Evolutionary conservation across 2,797 vertebrate genomes (phyloP), one percentile per base, ranked within the genome.

Genomic region (Knipowitschia caucasica): DNA sequence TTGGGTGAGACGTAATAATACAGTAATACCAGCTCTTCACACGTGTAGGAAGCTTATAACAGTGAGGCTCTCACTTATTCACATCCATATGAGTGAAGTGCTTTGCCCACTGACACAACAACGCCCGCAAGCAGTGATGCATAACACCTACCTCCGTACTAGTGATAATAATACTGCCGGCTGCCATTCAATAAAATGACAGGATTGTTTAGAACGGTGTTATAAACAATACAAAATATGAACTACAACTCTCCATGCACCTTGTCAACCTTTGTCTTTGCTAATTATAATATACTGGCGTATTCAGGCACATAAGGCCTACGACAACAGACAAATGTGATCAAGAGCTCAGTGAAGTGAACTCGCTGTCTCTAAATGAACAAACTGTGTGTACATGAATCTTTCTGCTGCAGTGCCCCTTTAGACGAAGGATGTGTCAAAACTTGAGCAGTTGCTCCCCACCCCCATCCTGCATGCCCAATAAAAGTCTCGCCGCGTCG

Each of bases 391-490:
- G 4, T 4, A 45, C 51, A 43, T 35, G 67, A 50, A 17, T 50
- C 56, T 50, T 53, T 42, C 68, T 45, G 56, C 66, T 70, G 80
- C 67, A 72, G 50, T 67, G 65, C 57, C 62, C 74, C 43, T 61
- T 56, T 56, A 60, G 73, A 70, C 61, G 71, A 56, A 62, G 73
- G 78, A 86, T 82, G 62, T 84, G 86, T 84, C 83, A 82, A 85
- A 90, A 90, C 86, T 90, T 90, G 76, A 65, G 80, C 85, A 80
- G 82, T 62, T 54, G 76, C 71, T 78, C 78, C 82, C 73, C 82
- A 77, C 80, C 85, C 83, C 80, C 84, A 86, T 75, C 64, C 82
- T 55, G 69, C 36, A 39, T 17, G 9, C 18, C 69, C 83, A 80
- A 87, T 78, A 83, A 85, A 86, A 86, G 76, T 86, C 69, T 74